A percentile compares a stretch with the other conserved stretches of the same genome.
Evolutionary conservation across 2,797 vertebrate genomes (phyloP).

Genomic region (Lithobates sylvaticus): DNA sequence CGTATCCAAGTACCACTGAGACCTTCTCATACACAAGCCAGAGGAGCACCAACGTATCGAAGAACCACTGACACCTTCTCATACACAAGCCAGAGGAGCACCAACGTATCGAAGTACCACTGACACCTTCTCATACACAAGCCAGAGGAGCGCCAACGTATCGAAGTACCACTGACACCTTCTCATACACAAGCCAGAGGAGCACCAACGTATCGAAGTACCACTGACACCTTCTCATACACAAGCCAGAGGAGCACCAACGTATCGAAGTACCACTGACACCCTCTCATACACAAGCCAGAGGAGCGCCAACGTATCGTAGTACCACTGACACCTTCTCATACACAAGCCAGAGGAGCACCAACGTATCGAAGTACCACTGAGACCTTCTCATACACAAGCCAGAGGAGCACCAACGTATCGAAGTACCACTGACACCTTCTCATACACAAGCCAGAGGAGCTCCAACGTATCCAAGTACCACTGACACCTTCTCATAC

Average conservation of each 20-base stretch:
- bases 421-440: too few species aligned
- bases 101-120: too few species aligned
- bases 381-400: neutral
- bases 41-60: neutral
- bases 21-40: neutral
- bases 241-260: neutral
- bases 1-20: too few species aligned
- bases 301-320: neutral
- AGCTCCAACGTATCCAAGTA: neutral
- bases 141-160: neutral
- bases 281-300: neutral
- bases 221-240: too few species aligned
- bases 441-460: neutral
- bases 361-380: too few species aligned
- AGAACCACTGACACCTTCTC: too few species aligned
- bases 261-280: too few species aligned
- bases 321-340: too few species aligned
- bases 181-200: neutral
- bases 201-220: neutral
- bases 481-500: too few species aligned
- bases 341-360: neutral
- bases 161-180: too few species aligned
- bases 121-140: neutral
- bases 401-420: neutral
- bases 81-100: neutral